phyloP scores from a whole-genome alignment of 2,797 vertebrate species.

The Hafferia zeledoni region DNA sequence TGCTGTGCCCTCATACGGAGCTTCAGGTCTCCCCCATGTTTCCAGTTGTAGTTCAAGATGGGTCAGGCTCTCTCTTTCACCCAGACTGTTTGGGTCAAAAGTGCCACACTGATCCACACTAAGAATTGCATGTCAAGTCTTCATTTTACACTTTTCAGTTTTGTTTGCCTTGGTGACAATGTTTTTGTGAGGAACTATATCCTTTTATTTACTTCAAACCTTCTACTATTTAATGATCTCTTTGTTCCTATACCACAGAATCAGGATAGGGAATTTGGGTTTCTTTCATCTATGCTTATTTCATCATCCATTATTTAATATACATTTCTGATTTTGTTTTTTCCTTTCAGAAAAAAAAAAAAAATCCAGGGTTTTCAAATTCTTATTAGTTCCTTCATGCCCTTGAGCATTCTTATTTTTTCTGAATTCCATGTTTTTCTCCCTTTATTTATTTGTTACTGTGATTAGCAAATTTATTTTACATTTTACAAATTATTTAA shows the following conservation, averaged over 20 bases:
- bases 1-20: too few relatives aligned
- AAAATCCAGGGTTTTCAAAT: not conserved
- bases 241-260: not conserved
- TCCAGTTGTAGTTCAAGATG: too few relatives aligned
- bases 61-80: not conserved
- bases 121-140: not conserved
- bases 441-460: not conserved
- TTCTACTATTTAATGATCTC: not conserved
- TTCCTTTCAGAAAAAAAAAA: not conserved
- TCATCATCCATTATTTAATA: not conserved
- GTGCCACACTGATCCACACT: not conserved
- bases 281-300: not conserved
- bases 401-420: not conserved
- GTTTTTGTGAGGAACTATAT: not conserved
- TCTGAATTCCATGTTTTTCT: not conserved
- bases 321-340: not conserved
- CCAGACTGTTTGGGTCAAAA: not conserved
- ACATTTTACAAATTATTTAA: not conserved
- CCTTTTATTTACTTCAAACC: not conserved
- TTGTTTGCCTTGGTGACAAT: not conserved
- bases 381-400: not conserved
- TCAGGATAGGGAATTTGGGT: accelerated
- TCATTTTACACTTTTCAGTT: not conserved
- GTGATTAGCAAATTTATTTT: not conserved
- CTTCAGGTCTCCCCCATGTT: not conserved